Evolutionary conservation across 2,113 vertebrate genomes (phyloP).

Genomic region (Catharus minimus): DNA sequence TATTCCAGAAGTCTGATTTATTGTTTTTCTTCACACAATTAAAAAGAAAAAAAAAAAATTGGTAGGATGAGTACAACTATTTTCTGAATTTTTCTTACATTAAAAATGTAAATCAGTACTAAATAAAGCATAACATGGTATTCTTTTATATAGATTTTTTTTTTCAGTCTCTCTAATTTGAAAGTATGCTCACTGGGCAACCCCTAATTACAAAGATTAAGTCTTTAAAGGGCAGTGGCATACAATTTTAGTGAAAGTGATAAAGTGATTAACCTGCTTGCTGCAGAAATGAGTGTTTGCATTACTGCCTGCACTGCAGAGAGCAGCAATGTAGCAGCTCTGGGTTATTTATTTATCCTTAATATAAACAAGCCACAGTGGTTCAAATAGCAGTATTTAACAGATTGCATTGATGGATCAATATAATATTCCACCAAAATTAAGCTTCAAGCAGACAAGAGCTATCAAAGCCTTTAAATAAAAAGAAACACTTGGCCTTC

Average conservation of each 20-base stretch:
- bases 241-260: conserved; percentile 20
- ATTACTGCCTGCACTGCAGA: not conserved
- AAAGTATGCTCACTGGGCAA: not conserved
- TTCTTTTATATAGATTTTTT: not conserved
- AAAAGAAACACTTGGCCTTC: not conserved
- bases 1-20: not conserved
- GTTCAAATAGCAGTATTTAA: not conserved
- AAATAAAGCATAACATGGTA: not conserved
- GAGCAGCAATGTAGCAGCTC: not conserved
- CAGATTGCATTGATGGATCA: not conserved
- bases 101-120: not conserved
- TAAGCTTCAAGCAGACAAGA: not conserved
- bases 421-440: not conserved
- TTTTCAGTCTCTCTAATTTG: not conserved
- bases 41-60: not conserved
- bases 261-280: not conserved
- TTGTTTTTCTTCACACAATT: not conserved
- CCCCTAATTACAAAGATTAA: not conserved
- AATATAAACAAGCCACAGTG: not conserved
- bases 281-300: not conserved
- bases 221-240: not conserved
- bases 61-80: not conserved
- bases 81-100: not conserved
- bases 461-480: not conserved
- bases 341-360: conserved; percentile 1